phyloP scores from a whole-genome alignment of 2,797 vertebrate species.

The Anolis apletophallus region DNA sequence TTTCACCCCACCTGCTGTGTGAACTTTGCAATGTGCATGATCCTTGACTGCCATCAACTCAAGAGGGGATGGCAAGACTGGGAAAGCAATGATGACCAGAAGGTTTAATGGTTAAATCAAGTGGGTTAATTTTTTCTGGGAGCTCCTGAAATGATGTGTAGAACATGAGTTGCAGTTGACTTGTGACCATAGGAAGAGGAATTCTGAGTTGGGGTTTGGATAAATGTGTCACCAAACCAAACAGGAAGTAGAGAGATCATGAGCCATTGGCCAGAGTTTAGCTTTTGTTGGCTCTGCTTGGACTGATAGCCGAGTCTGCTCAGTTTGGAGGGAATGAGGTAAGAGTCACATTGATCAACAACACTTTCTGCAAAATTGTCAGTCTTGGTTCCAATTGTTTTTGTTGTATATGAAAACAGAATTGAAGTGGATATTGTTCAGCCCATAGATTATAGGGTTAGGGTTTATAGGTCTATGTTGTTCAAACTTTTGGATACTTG shows the following conservation, averaged over 20 bases:
- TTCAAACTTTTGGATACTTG: background rate
- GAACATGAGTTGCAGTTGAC: background rate
- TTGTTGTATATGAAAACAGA: rapidly evolving
- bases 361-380: background rate
- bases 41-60: background rate
- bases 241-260: background rate
- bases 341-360: background rate
- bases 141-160: background rate
- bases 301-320: background rate
- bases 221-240: background rate
- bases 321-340: background rate
- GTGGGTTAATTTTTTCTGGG: conserved; percentile 52
- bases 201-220: background rate
- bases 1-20: background rate
- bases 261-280: background rate
- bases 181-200: no score
- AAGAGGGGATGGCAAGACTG: background rate
- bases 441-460: background rate
- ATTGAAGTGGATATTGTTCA: background rate
- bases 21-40: background rate
- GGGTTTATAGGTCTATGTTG: no score
- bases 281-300: background rate
- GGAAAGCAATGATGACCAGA: background rate
- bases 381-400: background rate
- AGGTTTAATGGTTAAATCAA: conserved; percentile 35